A percentile compares a stretch with the other conserved stretches of the same genome.
Conservation (phyloP, 2,888 invertebrate species). For the Physocephala rufipes region DNA sequence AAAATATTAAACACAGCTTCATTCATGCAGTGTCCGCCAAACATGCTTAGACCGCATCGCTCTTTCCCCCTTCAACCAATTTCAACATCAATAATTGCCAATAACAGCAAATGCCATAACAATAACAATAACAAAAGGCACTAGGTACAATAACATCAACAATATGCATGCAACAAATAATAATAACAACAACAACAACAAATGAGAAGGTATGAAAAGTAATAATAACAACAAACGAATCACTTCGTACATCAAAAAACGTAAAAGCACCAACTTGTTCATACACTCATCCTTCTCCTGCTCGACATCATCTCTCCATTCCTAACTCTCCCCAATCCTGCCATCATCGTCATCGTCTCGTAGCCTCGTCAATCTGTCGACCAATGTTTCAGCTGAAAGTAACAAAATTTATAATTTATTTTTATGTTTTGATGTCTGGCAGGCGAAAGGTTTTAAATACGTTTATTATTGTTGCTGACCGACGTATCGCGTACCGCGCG, state of each 20-base stretch:
- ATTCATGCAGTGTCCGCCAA: neutral
- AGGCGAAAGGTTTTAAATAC: constrained; percentile 26
- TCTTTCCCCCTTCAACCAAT: neutral
- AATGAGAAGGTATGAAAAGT: neutral
- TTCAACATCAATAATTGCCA: constrained; percentile 5
- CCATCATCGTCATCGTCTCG: neutral
- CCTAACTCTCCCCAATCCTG: neutral
- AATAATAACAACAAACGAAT: neutral
- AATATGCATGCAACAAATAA: neutral
- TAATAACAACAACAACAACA: neutral
- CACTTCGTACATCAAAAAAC: constrained; percentile 2
- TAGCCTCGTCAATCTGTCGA: neutral
- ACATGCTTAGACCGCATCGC: too few relatives aligned
- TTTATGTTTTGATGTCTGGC: neutral
- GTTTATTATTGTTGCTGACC: constrained; percentile 25
- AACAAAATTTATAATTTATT: constrained; percentile 25
- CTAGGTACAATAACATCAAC: neutral
- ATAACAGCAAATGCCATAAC: constrained; percentile 4
- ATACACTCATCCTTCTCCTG: too few relatives aligned
- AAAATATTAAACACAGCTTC: constrained; percentile 15
- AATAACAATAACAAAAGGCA: neutral
- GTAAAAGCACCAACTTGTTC: neutral
- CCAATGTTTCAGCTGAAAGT: neutral
- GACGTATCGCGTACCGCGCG: too few relatives aligned
- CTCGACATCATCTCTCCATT: too few relatives aligned